Base-by-base conservation (phyloP, 2,113 vertebrate genomes). In the Pseudopodoces humilis region DNA sequence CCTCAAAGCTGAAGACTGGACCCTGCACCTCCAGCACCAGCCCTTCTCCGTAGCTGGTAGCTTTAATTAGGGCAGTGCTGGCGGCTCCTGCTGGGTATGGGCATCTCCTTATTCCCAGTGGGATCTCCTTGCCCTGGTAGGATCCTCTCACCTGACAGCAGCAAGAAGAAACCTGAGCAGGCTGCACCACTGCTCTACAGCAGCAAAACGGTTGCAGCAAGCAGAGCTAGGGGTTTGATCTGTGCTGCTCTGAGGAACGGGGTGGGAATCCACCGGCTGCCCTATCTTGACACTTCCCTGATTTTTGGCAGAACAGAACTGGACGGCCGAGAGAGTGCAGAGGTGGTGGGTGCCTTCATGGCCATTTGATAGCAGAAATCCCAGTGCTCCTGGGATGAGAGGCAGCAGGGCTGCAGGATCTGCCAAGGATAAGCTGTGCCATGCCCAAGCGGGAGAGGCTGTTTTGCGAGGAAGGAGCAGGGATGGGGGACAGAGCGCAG, bases 251-350 rank as follows among this genome's bases (percentile, higher is more conserved):
- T 19, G 46, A 39, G 82, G 41, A 82, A 44, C 2, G 13, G n/a
- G 56, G 56, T 2, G 2, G 47, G 62, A 52, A 71, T 28, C 46
- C 53, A 28, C 37, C 0, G 0, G 4, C 47, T 0, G 1, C 83
- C 56, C 35, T 52, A 3, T 28, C 19, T 30, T 10, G 0, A 47
- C 52, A 55, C 21, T 33, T 55, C 55, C 58, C 44, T 4, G 49
- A 23, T 33, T 64, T 55, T 52, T 0, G 0, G 62, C 62, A 53
- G 58, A 47, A 22, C 0, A 8, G 15, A 33, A 33, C 3, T 3
- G 47, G 64, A 22, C 0, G 2, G 70, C 27, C 1, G 20, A 31
- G 58, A 13, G 25, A 44, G 71, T 1, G 0, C 0, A 0, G 60
- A 33, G 59, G 24, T 7, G 18, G 49, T 0, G 6, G 68, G 28